Percentiles rank a stretch among this genome's conserved stretches.
phyloP scores from a whole-genome alignment of 2,797 vertebrate genomes.

The Saxicola maurus region DNA sequence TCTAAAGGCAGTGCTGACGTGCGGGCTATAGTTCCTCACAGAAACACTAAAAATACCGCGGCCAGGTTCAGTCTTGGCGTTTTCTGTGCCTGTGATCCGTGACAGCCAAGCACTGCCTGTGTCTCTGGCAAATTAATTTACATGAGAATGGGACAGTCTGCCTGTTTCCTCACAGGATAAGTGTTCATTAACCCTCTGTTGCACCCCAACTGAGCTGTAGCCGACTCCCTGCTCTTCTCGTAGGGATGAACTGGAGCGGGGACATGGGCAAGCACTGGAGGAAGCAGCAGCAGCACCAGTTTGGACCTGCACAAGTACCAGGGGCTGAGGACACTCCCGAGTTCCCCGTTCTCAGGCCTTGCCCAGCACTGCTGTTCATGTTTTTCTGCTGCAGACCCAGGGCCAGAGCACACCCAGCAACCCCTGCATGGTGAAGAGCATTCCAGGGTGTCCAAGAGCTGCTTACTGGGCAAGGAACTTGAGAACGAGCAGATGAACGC shows the following conservation, averaged over 20 bases:
- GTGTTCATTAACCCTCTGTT: background rate
- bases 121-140: background rate
- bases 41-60: background rate
- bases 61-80: background rate
- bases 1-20: background rate
- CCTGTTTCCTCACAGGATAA: background rate
- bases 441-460: background rate
- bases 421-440: background rate
- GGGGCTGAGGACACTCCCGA: background rate
- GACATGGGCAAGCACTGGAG: background rate
- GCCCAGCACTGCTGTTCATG: background rate
- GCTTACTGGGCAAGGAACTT: background rate
- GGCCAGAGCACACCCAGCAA: background rate
- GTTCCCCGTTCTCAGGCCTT: background rate
- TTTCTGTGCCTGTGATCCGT: background rate
- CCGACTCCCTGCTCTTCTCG: background rate
- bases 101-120: background rate
- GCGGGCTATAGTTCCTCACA: background rate
- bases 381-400: background rate
- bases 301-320: background rate
- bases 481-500: background rate
- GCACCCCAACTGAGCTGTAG: background rate
- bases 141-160: background rate
- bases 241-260: background rate
- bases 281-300: background rate